phyloP scores from a whole-genome alignment of 2,113 vertebrate species.

The Odontophorus gujanensis region DNA sequence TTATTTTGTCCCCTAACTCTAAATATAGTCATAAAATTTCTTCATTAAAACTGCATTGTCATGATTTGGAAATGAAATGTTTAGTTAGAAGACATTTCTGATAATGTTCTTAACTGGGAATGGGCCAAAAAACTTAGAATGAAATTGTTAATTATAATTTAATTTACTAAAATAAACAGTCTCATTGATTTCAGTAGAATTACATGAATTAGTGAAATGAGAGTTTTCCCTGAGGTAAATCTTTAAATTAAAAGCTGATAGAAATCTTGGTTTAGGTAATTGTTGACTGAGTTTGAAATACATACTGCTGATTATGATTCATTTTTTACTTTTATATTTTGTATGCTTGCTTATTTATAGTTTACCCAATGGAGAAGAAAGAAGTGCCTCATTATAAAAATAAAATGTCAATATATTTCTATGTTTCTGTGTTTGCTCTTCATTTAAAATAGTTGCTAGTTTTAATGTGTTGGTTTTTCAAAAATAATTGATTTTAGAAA shows the following conservation, averaged over 20 bases:
- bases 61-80: background rate
- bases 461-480: fast-evolving
- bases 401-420: background rate
- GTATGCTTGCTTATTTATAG: background rate
- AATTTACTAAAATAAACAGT: background rate
- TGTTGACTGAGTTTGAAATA: background rate
- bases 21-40: background rate
- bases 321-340: background rate
- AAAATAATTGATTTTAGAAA: background rate
- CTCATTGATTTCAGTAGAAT: constrained; percentile 4
- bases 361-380: background rate
- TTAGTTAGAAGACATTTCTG: background rate
- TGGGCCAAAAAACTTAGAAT: background rate
- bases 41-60: background rate
- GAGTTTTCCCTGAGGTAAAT: background rate
- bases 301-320: background rate
- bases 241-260: constrained; percentile 19
- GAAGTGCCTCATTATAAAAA: background rate
- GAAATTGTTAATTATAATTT: background rate
- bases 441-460: background rate
- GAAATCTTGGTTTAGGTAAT: background rate
- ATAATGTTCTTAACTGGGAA: background rate
- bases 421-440: background rate
- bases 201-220: background rate
- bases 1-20: background rate